Evolutionary conservation across 2,113 vertebrate genomes (phyloP), one percentile per base, ranked within the genome.

Genomic region (Phasianus colchicus): DNA sequence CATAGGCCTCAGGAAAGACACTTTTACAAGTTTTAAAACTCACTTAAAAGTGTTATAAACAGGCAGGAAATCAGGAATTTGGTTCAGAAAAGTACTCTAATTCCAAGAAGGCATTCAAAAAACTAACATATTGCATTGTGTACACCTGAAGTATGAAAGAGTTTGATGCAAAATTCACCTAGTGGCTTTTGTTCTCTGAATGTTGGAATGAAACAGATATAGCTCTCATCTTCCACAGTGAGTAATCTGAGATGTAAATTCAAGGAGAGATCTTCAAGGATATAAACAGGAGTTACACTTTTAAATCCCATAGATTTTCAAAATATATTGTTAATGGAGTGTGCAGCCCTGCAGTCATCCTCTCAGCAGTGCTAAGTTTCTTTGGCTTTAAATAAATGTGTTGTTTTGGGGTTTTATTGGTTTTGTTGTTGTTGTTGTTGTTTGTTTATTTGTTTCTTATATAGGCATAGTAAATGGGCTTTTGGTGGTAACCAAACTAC

Each of bases 281-380:
- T 21, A 20, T 2, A 34, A 61, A 34, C 3, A 65, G 42, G 18
- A 70, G 1, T 54, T 45, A 43, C 1, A 30, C 0, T 58, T 64
- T 25, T 15, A 65, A 22, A 4, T 22, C 5, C 5, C 9, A 8
- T 0, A 34, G 13, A 43, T 25, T 60, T 0, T 58, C 21, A 71
- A 29, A 88, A 60, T 38, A 74, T 72, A 74, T 32, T 83, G 2
- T 5, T 38, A 75, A 67, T 17, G 38, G 19, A 0, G 0, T 22
- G 36, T 36, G 19, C 20, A 75, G 16, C 42, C 73, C 89, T 83
- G 12, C 13, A 93, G 58, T 70, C 38, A 4, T 69, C 38, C 7
- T 45, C 22, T 57, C 72, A 12, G 32, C 3, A 63, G 19, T 66
- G 36, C 6, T 38, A 79, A 63, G 17, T 40, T 27, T 76, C 57